phyloP scores from a whole-genome alignment of 2,797 vertebrate species.

The Sparus aurata region DNA sequence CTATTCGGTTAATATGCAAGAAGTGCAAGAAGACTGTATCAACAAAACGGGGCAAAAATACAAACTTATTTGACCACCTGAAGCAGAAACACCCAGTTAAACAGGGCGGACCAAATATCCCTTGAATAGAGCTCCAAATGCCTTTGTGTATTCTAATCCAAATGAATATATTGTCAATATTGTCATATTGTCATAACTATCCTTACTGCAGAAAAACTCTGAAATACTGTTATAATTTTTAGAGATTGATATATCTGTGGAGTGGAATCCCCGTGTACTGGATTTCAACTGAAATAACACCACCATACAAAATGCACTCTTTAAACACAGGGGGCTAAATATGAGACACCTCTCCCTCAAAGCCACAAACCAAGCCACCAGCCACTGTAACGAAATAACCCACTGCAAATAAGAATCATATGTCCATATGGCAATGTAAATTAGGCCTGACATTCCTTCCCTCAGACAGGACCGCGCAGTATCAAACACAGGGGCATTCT shows the following conservation, averaged over 20 bases:
- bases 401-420: slow-evolving; percentile 52
- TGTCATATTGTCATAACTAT: too few relatives aligned
- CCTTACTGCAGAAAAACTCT: too few relatives aligned
- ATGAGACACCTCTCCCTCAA: slow-evolving; percentile 42
- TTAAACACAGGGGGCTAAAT: slow-evolving; percentile 39
- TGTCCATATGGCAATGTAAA: slow-evolving; percentile 52
- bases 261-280: slow-evolving; percentile 20
- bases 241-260: background rate
- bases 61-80: too few relatives aligned
- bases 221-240: background rate
- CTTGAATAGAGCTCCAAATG: too few relatives aligned
- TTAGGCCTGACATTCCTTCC: slow-evolving; percentile 48
- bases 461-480: slow-evolving; percentile 38
- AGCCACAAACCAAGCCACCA: slow-evolving; percentile 50
- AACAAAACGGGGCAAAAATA: too few relatives aligned
- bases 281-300: slow-evolving; percentile 47
- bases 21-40: too few relatives aligned
- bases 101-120: too few relatives aligned
- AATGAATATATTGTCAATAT: too few relatives aligned
- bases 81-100: too few relatives aligned
- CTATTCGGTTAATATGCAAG: too few relatives aligned
- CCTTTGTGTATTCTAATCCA: too few relatives aligned
- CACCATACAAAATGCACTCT: slow-evolving; percentile 16
- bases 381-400: slow-evolving; percentile 50
- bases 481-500: slow-evolving; percentile 40